A percentile compares a stretch with the other conserved stretches of the same genome.
phyloP scores from a whole-genome alignment of 2,888 invertebrate species.

The Julus scandinavius region DNA sequence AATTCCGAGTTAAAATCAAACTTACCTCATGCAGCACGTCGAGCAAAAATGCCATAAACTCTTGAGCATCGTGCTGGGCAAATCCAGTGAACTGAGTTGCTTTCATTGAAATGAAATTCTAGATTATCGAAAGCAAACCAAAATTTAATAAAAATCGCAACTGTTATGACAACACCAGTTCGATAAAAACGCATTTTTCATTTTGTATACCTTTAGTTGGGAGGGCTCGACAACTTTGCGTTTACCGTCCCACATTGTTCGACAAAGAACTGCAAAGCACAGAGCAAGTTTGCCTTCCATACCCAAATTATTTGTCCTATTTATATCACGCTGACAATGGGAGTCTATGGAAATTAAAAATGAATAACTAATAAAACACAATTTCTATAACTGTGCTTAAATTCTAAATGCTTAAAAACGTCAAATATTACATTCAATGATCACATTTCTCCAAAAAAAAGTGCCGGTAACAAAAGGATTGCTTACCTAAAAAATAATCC shows the following conservation, averaged over 20 bases:
- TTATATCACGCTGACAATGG: constrained; percentile 66
- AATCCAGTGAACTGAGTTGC: constrained; percentile 69
- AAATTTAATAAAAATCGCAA: not conserved
- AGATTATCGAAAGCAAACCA: not conserved
- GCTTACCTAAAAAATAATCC: constrained; percentile 68
- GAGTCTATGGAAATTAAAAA: constrained; percentile 61
- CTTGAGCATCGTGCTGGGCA: constrained; percentile 71
- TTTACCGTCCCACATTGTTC: constrained; percentile 67
- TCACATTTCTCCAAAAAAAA: not conserved
- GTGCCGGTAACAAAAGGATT: not conserved
- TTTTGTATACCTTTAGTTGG: constrained; percentile 65
- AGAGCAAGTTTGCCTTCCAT: constrained; percentile 68
- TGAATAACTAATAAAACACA: too few species aligned
- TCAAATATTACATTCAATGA: not conserved
- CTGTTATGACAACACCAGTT: too few species aligned
- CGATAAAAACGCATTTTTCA: too few species aligned
- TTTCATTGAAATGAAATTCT: constrained; percentile 66
- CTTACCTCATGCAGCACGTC: constrained; percentile 66
- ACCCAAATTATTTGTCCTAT: constrained; percentile 68
- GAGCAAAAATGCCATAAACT: constrained; percentile 69
- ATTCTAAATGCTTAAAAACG: not conserved
- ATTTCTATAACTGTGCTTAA: not conserved
- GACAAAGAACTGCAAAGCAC: constrained; percentile 68
- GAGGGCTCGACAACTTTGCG: constrained; percentile 66
- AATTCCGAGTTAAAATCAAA: not conserved